phyloP scores from a whole-genome alignment of 1,140 invertebrate genomes.

The Camponotus floridanus region DNA sequence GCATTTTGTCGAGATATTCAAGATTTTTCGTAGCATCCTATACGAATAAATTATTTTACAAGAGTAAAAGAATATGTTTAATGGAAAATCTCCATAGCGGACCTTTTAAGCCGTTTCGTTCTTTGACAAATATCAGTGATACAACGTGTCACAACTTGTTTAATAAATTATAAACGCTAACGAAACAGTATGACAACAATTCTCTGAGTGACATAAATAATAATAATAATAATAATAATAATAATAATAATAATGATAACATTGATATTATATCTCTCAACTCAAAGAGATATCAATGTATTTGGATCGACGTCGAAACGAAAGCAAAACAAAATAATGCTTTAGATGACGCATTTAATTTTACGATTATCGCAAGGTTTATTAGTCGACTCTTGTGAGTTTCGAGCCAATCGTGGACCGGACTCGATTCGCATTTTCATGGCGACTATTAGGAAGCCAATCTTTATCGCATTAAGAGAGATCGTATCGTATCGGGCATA shows the following conservation, averaged over 20 bases:
- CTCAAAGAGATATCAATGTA: slow-evolving; percentile 55
- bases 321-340: slow-evolving; percentile 42
- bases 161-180: slow-evolving; percentile 55
- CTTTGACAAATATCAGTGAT: slow-evolving; percentile 53
- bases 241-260: slow-evolving; percentile 57
- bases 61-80: slow-evolving; percentile 2
- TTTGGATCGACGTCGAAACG: slow-evolving; percentile 44
- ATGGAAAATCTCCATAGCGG: slow-evolving; percentile 22
- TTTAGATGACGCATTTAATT: slow-evolving; percentile 53
- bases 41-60: slow-evolving; percentile 6
- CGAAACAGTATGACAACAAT: slow-evolving; percentile 46
- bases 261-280: slow-evolving; percentile 53
- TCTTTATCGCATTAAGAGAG: slow-evolving; percentile 37
- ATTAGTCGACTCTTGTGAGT: background rate
- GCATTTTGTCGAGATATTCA: background rate
- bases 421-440: slow-evolving; percentile 17
- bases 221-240: slow-evolving; percentile 62
- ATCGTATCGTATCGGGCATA: slow-evolving; percentile 10
- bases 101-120: slow-evolving; percentile 37
- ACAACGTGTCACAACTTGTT: slow-evolving; percentile 58
- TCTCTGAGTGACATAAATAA: slow-evolving; percentile 55
- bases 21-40: background rate
- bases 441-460: background rate
- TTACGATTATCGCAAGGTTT: slow-evolving; percentile 25
- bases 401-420: background rate